Conservation (phyloP, 2,113 vertebrate species). For the Fregetta grallaria region DNA sequence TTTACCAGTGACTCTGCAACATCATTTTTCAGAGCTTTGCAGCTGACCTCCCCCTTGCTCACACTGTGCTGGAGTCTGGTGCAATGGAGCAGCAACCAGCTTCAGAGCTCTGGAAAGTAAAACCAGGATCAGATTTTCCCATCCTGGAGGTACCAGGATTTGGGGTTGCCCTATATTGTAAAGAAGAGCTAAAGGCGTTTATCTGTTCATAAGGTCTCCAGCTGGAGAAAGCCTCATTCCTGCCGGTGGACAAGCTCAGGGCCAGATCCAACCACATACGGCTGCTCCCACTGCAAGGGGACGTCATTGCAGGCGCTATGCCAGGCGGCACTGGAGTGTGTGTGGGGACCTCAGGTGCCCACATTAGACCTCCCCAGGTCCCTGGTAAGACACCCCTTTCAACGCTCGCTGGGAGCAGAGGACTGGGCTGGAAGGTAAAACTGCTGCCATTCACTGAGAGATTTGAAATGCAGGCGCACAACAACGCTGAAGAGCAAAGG, state of each 20-base stretch:
- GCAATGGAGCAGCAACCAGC: neutral
- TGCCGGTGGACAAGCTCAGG: neutral
- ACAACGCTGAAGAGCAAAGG: neutral
- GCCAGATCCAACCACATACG: neutral
- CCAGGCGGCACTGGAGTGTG: neutral
- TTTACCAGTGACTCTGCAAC: neutral
- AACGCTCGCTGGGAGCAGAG: neutral
- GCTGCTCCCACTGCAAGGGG: neutral
- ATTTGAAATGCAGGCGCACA: neutral
- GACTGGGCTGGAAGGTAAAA: neutral
- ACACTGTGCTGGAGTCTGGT: neutral
- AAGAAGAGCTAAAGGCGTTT: neutral
- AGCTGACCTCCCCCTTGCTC: neutral
- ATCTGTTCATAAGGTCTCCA: neutral
- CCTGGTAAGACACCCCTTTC: neutral
- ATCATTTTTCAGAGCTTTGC: neutral
- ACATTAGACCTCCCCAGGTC: neutral
- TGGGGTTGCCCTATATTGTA: neutral
- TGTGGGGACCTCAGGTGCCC: neutral
- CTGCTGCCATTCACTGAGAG: fast-evolving
- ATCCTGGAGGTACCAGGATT: neutral
- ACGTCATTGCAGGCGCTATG: neutral
- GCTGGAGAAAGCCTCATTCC: neutral
- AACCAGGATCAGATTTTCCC: neutral
- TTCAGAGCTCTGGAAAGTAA: neutral